Base-by-base conservation (phyloP, 2,888 invertebrate genomes). In the Phania funesta region DNA sequence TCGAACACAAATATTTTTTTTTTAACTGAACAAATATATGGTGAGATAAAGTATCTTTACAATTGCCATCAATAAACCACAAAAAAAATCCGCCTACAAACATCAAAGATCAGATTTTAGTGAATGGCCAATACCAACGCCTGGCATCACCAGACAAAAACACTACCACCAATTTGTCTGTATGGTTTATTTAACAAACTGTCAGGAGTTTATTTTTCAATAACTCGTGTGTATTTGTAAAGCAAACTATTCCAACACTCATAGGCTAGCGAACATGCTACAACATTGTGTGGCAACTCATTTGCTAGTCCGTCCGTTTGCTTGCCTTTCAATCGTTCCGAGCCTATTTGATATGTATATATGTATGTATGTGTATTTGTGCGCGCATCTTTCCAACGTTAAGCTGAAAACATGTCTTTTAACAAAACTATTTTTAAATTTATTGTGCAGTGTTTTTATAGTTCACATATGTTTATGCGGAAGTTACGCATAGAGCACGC, bases 391-490 rank as follows among this genome's bases (percentile, higher is more conserved):
- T 26, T 67, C 11, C 18, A 26, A 52, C 16, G 41, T 16, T 44
- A 22, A 29, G 18, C 46, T 24, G 7, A 8, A 46, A 64, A 32
- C 2, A 32, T 24, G 56, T 44, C 20, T 20, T 13, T 64, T 26
- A n/a, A 18, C 56, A 48, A 58, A 56, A 73, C 54, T 80, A 83
- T 83, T 80, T 76, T 68, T 79, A 77, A 48, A 60, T 68, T 73
- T 77, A 77, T 83, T 84, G 73, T 20, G 24, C 38, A 24, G 18
- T 18, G 41, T 48, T 84, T 84, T 85, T 86, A 80, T 86, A 83
- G 83, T 84, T 85, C 83, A 84, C 85, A 85, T 82, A 71, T 80
- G 85, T 44, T 50, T 38, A 74, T 82, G 76, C 82, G 82, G 82
- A 82, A 82, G 82, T 78, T 74, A 74, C 58, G 64, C 74, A 78